Conservation (phyloP, 2,797 vertebrate species). For the Coregonus suidteri region DNA sequence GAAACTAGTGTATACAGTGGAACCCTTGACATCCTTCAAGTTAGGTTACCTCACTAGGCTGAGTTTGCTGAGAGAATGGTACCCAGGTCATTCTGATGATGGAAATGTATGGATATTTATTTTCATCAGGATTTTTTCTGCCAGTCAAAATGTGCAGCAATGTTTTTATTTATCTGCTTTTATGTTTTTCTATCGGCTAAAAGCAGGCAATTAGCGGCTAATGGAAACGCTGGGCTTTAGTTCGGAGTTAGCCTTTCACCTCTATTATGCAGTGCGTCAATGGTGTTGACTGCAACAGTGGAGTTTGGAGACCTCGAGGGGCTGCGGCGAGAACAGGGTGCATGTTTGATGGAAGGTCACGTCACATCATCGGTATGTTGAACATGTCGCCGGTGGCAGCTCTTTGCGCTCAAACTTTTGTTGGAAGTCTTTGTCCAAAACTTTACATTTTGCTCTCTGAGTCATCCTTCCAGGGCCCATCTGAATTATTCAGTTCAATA, state of each 20-base stretch:
- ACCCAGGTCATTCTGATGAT: background rate
- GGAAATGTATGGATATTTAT: background rate
- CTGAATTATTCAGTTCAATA: slow-evolving; percentile 10
- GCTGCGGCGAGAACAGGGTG: background rate
- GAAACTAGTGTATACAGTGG: slow-evolving; percentile 27
- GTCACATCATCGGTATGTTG: slow-evolving; percentile 37
- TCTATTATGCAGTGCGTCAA: slow-evolving; percentile 43
- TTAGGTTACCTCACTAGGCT: slow-evolving; percentile 5
- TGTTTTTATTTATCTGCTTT: background rate
- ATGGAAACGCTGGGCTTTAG: slow-evolving; percentile 29
- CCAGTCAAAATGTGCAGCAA: too few species aligned
- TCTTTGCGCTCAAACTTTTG: slow-evolving; percentile 48
- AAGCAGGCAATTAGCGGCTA: background rate
- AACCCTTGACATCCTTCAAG: slow-evolving; percentile 24
- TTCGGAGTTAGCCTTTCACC: slow-evolving; percentile 23
- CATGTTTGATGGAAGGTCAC: slow-evolving; percentile 53
- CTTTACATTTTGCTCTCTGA: slow-evolving; percentile 9
- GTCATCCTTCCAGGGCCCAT: slow-evolving; percentile 20
- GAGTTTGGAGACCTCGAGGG: slow-evolving; percentile 55
- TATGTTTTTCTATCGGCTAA: background rate
- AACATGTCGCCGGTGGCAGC: slow-evolving; percentile 40
- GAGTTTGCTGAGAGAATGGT: slow-evolving; percentile 2
- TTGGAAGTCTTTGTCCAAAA: slow-evolving; percentile 37
- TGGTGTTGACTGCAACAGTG: slow-evolving; percentile 52
- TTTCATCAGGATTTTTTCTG: background rate